These are phyloP conservation scores for Brachylomia viminalis DNA, from an alignment of 2,888 invertebrate genomes.

Conservation along the genomic window DNA sequence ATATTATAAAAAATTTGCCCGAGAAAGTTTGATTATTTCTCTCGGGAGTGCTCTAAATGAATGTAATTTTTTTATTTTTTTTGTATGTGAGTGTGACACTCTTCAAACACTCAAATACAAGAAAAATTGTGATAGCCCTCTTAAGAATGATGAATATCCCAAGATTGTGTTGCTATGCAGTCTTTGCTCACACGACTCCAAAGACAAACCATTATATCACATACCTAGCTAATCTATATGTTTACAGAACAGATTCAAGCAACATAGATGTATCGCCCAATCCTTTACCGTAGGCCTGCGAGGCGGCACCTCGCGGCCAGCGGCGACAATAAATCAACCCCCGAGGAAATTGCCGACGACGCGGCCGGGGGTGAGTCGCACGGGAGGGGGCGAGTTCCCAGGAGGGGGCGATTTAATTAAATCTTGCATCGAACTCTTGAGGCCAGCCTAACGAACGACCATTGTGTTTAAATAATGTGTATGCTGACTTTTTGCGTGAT, in stretches of 20 bases:
- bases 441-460: constrained; percentile 89
- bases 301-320: constrained; percentile 82
- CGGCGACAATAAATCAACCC: constrained; percentile 90
- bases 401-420: constrained; percentile 90
- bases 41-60: too few species aligned
- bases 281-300: constrained; percentile 82
- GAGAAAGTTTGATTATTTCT: too few species aligned
- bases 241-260: constrained; percentile 68
- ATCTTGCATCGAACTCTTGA: constrained; percentile 91
- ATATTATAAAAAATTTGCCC: too few species aligned
- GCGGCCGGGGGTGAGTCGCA: constrained; percentile 67
- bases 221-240: constrained; percentile 62
- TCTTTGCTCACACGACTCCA: constrained; percentile 11
- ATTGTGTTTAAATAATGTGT: constrained; percentile 90
- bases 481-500: constrained; percentile 86
- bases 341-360: constrained; percentile 88
- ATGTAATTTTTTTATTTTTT: too few species aligned
- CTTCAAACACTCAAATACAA: too few species aligned
- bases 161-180: not conserved
- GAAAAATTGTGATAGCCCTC: too few species aligned
- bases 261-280: constrained; percentile 79
- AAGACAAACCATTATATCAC: constrained; percentile 51
- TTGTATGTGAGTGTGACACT: too few species aligned
- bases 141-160: not conserved
- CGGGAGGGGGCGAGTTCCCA: constrained; percentile 64